A percentile compares a stretch with the other conserved stretches of the same genome.
phyloP scores from a whole-genome alignment of 2,113 vertebrate species.

The Corapipo altera region DNA sequence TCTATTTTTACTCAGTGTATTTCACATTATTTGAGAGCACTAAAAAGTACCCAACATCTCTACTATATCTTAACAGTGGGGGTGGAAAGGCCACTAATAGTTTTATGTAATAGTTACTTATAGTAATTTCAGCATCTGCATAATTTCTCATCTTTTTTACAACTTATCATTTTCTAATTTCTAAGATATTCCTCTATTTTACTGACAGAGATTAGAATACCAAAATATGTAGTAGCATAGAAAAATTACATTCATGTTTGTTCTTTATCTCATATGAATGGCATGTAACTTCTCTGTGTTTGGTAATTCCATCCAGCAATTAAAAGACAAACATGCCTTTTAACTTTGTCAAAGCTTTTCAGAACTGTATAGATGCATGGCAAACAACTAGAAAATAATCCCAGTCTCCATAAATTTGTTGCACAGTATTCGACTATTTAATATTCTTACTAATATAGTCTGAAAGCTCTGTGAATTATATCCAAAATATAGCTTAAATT shows the following conservation, averaged over 20 bases:
- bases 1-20: not conserved
- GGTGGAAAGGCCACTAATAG: not conserved
- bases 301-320: not conserved
- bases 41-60: not conserved
- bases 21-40: not conserved
- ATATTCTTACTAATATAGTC: not conserved
- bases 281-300: not conserved
- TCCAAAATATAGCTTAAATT: not conserved
- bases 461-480: not conserved
- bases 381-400: not conserved
- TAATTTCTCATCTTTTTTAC: not conserved
- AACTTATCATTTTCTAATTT: not conserved
- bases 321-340: not conserved
- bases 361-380: accelerated
- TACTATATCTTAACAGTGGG: not conserved
- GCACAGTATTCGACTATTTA: not conserved
- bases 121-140: not conserved
- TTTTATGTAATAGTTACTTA: not conserved
- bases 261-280: not conserved
- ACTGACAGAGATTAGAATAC: not conserved
- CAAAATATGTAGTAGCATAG: not conserved
- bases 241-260: not conserved
- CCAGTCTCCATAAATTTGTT: not conserved
- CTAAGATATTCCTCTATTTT: not conserved
- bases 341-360: not conserved